Base-by-base conservation (phyloP, 2,888 invertebrate species). In the Drosophila seclusa region DNA sequence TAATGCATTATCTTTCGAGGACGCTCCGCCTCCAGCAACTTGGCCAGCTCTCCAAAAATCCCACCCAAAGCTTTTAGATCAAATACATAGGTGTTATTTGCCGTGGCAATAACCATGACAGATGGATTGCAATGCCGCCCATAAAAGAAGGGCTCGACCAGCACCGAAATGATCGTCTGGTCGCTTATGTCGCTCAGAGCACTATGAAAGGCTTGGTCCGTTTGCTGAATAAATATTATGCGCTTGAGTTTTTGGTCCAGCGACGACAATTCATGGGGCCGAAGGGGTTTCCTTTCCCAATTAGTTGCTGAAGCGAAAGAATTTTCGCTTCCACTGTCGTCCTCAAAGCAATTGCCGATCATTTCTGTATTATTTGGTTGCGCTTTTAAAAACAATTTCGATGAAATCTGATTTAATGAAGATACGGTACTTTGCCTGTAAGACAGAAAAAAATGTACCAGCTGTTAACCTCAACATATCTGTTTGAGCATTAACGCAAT, bases 111-210 rank as follows among this genome's bases (percentile, higher is more conserved):
- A 5, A 64, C 76, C 6, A 85, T 24, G 0, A 85, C 59, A 2
- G 79, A 69, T 3, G 61, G 60, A 4, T 10, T 21, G 24, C 69
- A 64, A 45, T 87, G 75, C 0, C 87, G 68, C 5, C 89, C 89
- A 53, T 79, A 83, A 27, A 89, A 89, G 16, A 75, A 81, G 0
- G 89, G 87, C 53, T 89, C 84, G 11, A 80, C 61, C n/a, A 85
- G 11, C 7, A 85, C 21, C 6, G 82, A 89, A 21, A 85, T 58
- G 6, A 62, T 76, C 18, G 27, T 10, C 54, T 85, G 87, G 13
- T 78, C 76, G 0, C 38, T 32, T 8, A 85, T 87, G n/a, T 85
- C 87, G 2, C 27, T 52, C 0, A 85, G 31, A 0, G 87, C 89
- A 10, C 6, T n/a, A n/a, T 79, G 68, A 38, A 79, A 89, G 2